phyloP scores from a whole-genome alignment of 2,113 vertebrate genomes.

The Fregetta grallaria region DNA sequence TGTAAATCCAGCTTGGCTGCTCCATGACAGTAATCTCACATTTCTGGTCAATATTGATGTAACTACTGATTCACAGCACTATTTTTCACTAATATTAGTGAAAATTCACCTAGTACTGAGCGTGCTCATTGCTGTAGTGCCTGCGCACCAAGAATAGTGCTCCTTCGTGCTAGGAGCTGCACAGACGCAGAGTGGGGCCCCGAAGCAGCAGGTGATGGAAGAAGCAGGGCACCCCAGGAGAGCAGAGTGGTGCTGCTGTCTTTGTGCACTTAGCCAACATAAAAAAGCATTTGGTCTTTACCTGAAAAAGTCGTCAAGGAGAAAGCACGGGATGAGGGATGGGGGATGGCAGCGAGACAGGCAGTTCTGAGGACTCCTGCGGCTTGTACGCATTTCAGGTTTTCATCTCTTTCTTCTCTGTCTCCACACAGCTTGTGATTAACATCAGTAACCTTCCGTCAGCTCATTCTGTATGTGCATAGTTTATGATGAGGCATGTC shows the following conservation, averaged over 20 bases:
- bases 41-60: not conserved
- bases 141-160: not conserved
- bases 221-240: not conserved
- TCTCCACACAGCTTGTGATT: not conserved
- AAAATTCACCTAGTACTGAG: not conserved
- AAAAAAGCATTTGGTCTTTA: not conserved
- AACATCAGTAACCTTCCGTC: not conserved
- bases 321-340: not conserved
- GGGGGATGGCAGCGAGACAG: not conserved
- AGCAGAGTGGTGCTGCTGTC: not conserved
- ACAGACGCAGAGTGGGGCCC: fast-evolving
- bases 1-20: not conserved
- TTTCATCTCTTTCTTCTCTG: not conserved
- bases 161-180: not conserved
- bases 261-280: too few species aligned
- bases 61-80: not conserved
- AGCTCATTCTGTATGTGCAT: not conserved
- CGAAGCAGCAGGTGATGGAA: not conserved
- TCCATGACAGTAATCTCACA: too few species aligned
- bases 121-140: not conserved
- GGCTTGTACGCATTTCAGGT: not conserved
- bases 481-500: not conserved
- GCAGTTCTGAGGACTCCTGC: not conserved
- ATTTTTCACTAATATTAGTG: not conserved
- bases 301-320: not conserved